Evolutionary conservation across 1,140 invertebrate species (phyloP), one percentile per base, ranked within the genome.

Genomic region (Nylanderia fulva): DNA sequence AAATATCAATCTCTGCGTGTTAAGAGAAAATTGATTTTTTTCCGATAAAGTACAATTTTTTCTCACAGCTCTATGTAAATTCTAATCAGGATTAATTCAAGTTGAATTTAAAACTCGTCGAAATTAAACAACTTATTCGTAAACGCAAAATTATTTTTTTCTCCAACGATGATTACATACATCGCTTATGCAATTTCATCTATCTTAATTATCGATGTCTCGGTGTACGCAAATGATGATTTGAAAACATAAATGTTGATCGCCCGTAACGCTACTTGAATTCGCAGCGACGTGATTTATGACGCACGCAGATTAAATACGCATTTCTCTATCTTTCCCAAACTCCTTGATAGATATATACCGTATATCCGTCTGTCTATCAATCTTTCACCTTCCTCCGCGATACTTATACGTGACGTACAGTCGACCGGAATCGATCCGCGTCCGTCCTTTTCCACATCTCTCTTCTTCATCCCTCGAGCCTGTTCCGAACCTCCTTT

Each of bases 371-470:
- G 36, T 79, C 33, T 68, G 77, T 71, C 77, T 82, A 82, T 82
- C 77, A 82, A 82, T 82, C 77, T 82, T 71, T 82, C 66, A 52
- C 66, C 66, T 58, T 58, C 52, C 75, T 39, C n/a, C 36, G 52
- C 77, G 52, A 82, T 82, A 82, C 66, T 82, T 72, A 72, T 58
- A 72, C 77, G 71, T 84, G 72, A 88, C 85, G 77, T 45, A 48
- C 72, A 76, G 85, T 68, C 69, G 72, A 42, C 69, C 48, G 56
- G 54, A 42, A 88, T 88, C 86, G 86, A 88, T 88, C 79, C 75
- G 29, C 84, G 69, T 56, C 75, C 80, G 36, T 85, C 71, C 64
- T 86, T 86, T 74, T 85, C 72, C 84, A 82, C 84, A 33, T 69
- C 63, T 63, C 63, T 63, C 72, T 79, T 66, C 72, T 63, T 56